Base-by-base conservation (phyloP, 2,888 invertebrate species). In the Ochropleura plecta region DNA sequence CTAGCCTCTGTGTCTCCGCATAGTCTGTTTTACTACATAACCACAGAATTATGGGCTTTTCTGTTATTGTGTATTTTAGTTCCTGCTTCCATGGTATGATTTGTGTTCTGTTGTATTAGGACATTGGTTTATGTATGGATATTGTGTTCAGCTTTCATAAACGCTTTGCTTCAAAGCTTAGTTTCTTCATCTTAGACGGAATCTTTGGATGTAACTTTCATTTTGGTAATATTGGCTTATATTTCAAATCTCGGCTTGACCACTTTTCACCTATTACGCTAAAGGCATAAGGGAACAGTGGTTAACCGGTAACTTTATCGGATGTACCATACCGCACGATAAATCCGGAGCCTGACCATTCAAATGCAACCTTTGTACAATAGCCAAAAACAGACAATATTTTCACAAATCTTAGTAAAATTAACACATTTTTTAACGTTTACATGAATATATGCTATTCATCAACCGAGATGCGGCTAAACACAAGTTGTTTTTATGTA, bases 51-150 rank as follows among this genome's bases (percentile, higher is more conserved):
- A 65, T 74, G 53, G 60, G 49, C 42, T 46, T 68, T 77, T 69
- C 48, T 67, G 44, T 48, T 16, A 9, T 55, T 60, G 48, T 49
- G 40, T 48, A 48, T 59, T 64, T 16, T 48, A 30, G 55, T 71
- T 82, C 68, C 73, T 69, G 53, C 60, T 73, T 73, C 67, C 63
- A 81, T 40, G n/a, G 12, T 59, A 70, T 65, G 64, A 76, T 76
- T 81, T 70, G n/a, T 80, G n/a, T 55, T 44, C 70, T 57, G 49
- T 63, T 67, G 44, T 70, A 74, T 63, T 57, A 48, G 20, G 12
- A 49, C 4, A 46, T 10, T 48, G 44, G 66, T 66, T 71, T 67
- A 30, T 72, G 44, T 46, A 18, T 57, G 18, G 8, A n/a, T 46
- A 51, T 49, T 77, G 20, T 44, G 63, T 70, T 59, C 70, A 70